These are phyloP conservation scores for Apamea anceps DNA, from an alignment of 2,888 invertebrate species.

Conservation along the genomic window DNA sequence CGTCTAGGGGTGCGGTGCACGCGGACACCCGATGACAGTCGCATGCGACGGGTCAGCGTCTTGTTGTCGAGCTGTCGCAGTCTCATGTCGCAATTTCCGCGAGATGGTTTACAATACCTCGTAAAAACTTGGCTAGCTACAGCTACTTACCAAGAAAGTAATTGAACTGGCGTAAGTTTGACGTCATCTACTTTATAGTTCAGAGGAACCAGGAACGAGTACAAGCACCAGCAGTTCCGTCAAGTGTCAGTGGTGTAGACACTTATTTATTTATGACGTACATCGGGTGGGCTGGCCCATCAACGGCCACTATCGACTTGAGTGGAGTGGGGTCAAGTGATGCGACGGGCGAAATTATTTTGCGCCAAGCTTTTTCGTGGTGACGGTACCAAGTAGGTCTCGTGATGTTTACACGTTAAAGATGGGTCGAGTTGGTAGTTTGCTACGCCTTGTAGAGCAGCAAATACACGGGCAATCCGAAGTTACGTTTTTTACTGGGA, in stretches of 20 bases:
- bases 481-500: not conserved
- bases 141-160: not conserved
- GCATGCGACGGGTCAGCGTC: not conserved
- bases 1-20: not conserved
- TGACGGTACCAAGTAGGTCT: conserved; percentile 37
- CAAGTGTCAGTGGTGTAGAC: conserved; percentile 71
- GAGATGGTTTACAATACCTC: not conserved
- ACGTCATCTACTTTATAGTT: conserved; percentile 21
- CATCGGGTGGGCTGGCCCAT: conserved; percentile 68
- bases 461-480: not conserved
- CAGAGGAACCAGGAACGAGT: conserved; percentile 20
- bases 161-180: not conserved
- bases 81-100: not conserved
- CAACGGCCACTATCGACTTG: conserved; percentile 73
- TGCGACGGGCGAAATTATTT: conserved; percentile 71
- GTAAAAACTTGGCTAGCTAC: not conserved
- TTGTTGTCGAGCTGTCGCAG: not conserved
- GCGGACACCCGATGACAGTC: not conserved
- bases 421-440: conserved; percentile 21
- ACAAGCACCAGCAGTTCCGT: conserved; percentile 48
- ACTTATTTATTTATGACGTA: conserved; percentile 77
- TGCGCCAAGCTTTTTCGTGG: conserved; percentile 68
- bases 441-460: conserved; percentile 1
- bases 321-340: conserved; percentile 78
- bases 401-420: conserved; percentile 53